Evolutionary conservation across 2,113 vertebrate species (phyloP).

Genomic region (Indicator indicator): DNA sequence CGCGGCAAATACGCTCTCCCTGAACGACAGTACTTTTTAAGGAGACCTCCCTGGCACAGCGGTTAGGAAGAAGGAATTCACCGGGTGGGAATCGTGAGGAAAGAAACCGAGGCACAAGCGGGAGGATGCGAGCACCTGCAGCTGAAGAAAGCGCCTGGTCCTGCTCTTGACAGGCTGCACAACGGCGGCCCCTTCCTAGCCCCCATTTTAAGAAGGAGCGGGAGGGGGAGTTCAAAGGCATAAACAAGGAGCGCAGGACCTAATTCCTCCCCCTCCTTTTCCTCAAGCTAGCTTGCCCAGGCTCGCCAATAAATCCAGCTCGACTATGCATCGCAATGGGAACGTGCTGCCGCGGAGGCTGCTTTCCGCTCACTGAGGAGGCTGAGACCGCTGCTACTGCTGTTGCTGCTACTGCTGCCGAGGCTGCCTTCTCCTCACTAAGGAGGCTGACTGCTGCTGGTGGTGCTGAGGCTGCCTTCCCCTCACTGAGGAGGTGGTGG

Average conservation of each 20-base stretch:
- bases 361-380: background rate
- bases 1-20: background rate
- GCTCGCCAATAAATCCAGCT: background rate
- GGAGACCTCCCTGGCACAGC: background rate
- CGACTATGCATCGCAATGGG: background rate
- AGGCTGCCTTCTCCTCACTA: background rate
- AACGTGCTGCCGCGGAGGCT: background rate
- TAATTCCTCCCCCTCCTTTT: background rate
- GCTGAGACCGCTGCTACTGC: too few relatives aligned
- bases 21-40: background rate
- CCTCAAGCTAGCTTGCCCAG: background rate
- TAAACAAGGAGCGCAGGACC: conserved; percentile 39
- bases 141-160: conserved; percentile 11
- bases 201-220: background rate
- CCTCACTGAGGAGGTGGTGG: background rate
- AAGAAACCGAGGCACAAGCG: background rate
- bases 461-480: background rate
- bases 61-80: background rate
- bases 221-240: conserved; percentile 54
- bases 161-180: background rate
- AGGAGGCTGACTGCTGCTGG: background rate
- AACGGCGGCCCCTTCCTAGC: background rate
- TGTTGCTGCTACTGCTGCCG: background rate
- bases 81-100: background rate
- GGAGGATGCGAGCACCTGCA: background rate